These are phyloP conservation scores for Narcine bancroftii DNA, from an alignment of 2,113 vertebrate genomes.

Conservation along the genomic window DNA sequence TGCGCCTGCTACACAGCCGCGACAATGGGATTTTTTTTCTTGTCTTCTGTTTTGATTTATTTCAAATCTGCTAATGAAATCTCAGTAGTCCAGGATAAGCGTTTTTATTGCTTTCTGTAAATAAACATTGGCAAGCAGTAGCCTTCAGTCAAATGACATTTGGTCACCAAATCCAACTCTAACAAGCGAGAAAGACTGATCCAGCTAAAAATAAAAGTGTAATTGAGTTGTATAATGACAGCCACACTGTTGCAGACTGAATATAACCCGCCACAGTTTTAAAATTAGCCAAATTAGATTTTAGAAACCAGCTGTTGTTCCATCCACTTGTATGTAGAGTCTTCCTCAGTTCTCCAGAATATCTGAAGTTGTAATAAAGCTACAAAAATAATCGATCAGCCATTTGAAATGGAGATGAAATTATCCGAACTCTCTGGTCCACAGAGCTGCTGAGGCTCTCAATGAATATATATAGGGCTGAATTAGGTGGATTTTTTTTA, in stretches of 20 bases:
- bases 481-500: no score
- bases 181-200: not conserved
- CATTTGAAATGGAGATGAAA: no score
- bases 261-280: not conserved
- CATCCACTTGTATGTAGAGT: not conserved
- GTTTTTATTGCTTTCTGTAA: not conserved
- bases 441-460: no score
- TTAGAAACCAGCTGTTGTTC: not conserved
- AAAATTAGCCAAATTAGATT: not conserved
- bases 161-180: not conserved
- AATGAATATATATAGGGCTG: no score
- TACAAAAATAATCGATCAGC: not conserved
- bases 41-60: not conserved
- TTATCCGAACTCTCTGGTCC: no score
- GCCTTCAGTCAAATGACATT: not conserved
- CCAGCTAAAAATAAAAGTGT: not conserved
- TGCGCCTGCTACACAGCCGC: no score
- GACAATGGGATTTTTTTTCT: no score
- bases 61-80: not conserved
- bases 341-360: not conserved
- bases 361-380: not conserved
- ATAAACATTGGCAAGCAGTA: not conserved
- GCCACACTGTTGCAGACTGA: not conserved
- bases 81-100: not conserved
- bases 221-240: not conserved